phyloP scores from a whole-genome alignment of 2,113 vertebrate genomes.

The Etheostoma spectabile region DNA sequence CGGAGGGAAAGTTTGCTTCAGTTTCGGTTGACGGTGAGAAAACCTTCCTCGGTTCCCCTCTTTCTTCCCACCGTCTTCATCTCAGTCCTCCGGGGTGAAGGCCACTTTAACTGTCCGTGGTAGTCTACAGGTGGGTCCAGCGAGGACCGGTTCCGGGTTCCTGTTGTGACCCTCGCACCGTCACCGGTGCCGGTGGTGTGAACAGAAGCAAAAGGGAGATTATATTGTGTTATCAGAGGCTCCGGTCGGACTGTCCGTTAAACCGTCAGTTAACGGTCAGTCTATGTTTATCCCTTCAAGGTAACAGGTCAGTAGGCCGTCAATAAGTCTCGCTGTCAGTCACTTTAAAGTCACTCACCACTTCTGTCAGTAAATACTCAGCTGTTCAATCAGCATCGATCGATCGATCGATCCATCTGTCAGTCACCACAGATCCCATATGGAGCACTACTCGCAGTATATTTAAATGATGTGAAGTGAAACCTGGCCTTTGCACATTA shows the following conservation, averaged over 20 bases:
- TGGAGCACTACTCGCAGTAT: too few species aligned
- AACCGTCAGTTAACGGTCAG: background rate
- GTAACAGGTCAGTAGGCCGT: background rate
- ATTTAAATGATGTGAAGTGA: too few species aligned
- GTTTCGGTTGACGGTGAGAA: conserved; percentile 49
- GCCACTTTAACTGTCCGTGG: too few species aligned
- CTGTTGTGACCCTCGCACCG: background rate
- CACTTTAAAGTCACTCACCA: background rate
- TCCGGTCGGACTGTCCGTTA: background rate
- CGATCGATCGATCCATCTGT: background rate
- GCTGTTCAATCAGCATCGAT: too few species aligned
- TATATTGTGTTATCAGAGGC: background rate
- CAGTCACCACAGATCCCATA: too few species aligned
- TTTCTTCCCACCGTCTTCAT: background rate
- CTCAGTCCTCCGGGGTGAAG: background rate
- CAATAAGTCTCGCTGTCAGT: background rate
- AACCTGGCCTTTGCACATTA: background rate
- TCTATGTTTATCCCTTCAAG: too few species aligned
- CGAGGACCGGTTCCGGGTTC: background rate
- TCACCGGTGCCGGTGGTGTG: background rate
- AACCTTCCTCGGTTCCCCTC: background rate
- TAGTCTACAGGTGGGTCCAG: conserved; percentile 22
- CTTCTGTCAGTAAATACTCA: background rate
- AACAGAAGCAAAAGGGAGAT: background rate
- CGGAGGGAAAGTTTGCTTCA: conserved; percentile 56